phyloP scores from a whole-genome alignment of 2,113 vertebrate genomes.

The Nycticorax nycticorax region DNA sequence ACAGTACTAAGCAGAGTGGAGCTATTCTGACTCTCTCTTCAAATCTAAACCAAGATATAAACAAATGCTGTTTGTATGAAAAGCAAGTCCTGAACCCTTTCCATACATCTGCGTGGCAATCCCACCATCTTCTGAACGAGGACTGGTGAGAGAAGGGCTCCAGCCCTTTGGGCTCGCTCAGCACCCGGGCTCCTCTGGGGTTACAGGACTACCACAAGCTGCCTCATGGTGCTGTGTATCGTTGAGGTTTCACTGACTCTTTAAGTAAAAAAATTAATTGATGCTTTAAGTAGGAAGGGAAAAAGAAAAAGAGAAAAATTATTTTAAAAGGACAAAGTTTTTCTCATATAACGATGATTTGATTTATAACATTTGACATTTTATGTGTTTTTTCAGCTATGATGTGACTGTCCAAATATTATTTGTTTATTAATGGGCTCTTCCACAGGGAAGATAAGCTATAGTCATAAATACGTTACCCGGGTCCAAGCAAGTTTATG shows the following conservation, averaged over 20 bases:
- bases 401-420: constrained; percentile 14
- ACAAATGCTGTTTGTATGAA: background rate
- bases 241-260: background rate
- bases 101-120: background rate
- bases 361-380: background rate
- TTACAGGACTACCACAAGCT: background rate
- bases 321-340: background rate
- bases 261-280: background rate
- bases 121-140: background rate
- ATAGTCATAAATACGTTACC: background rate
- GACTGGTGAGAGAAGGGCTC: background rate
- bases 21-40: background rate
- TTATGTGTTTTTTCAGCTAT: constrained; percentile 5
- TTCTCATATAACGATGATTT: background rate
- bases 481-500: background rate
- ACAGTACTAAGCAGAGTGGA: background rate
- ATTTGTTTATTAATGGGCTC: constrained; percentile 18
- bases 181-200: background rate
- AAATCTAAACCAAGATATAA: background rate
- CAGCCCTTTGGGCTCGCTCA: background rate
- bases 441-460: constrained; percentile 15
- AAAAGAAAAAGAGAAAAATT: background rate
- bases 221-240: background rate
- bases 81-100: background rate
- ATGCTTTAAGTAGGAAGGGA: background rate